Percentiles rank a stretch among this genome's conserved stretches.
phyloP scores from a whole-genome alignment of 2,888 invertebrate species.

The Sesia apiformis region DNA sequence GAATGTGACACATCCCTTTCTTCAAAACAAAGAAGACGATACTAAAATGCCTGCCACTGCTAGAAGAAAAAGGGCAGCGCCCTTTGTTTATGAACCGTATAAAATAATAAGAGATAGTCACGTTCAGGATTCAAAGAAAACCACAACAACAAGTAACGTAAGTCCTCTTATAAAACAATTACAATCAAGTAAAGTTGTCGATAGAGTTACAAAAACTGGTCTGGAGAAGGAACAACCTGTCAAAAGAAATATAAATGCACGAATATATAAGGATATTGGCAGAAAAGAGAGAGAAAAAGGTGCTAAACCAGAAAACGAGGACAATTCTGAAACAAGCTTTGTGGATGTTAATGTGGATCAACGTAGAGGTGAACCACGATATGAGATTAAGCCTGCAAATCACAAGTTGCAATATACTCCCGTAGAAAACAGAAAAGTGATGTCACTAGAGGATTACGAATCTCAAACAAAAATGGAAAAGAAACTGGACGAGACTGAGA shows the following conservation, averaged over 20 bases:
- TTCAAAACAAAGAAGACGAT: slow-evolving; percentile 27
- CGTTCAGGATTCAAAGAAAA: slow-evolving; percentile 53
- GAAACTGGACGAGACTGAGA: neutral
- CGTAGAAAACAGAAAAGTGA: slow-evolving; percentile 41
- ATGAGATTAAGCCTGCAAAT: slow-evolving; percentile 45
- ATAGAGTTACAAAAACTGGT: slow-evolving; percentile 34
- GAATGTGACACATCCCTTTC: slow-evolving; percentile 21
- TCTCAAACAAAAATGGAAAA: slow-evolving; percentile 8
- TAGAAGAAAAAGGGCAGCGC: slow-evolving; percentile 41
- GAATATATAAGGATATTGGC: slow-evolving; percentile 51
- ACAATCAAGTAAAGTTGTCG: slow-evolving; percentile 49
- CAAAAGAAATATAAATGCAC: slow-evolving; percentile 30
- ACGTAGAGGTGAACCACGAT: slow-evolving; percentile 58
- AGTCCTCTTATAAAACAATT: slow-evolving; percentile 61
- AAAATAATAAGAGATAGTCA: slow-evolving; percentile 61
- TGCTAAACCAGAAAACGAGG: slow-evolving; percentile 17
- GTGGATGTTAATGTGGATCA: slow-evolving; percentile 45
- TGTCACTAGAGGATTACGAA: slow-evolving; percentile 45
- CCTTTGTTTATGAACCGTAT: slow-evolving; percentile 64
- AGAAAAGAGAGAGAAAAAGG: slow-evolving; percentile 40
- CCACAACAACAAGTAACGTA: slow-evolving; percentile 46
- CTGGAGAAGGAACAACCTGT: slow-evolving; percentile 33
- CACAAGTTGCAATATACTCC: slow-evolving; percentile 49
- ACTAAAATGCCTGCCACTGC: slow-evolving; percentile 15
- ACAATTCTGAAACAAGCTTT: slow-evolving; percentile 25